These are phyloP conservation scores for Serripes groenlandicus DNA, from an alignment of 2,888 invertebrate species.

Conservation along the genomic window DNA sequence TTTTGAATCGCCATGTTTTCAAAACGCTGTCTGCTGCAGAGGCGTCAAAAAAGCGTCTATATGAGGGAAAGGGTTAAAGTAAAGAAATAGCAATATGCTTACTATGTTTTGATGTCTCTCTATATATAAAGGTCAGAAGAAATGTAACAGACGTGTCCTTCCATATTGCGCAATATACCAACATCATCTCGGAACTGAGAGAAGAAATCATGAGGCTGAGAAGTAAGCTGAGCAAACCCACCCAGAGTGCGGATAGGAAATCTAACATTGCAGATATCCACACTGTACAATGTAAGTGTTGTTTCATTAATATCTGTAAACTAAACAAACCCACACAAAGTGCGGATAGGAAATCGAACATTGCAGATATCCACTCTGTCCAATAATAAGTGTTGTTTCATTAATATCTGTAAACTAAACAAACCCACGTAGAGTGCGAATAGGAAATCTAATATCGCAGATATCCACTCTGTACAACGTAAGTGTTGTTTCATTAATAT, in stretches of 20 bases:
- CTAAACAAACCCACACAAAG: constrained; percentile 75
- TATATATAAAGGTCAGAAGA: constrained; percentile 88
- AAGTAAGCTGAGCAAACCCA: constrained; percentile 79
- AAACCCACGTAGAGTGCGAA: constrained; percentile 68
- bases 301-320: too few relatives aligned
- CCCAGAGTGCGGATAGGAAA: constrained; percentile 52
- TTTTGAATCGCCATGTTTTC: neutral
- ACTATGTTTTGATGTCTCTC: neutral
- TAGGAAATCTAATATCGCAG: constrained; percentile 69
- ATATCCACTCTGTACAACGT: constrained; percentile 83
- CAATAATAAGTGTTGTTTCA: too few relatives aligned
- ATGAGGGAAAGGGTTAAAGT: neutral
- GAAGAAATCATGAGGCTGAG: constrained; percentile 91
- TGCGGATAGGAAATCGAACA: constrained; percentile 61
- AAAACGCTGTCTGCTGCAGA: neutral
- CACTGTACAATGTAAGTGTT: constrained; percentile 81
- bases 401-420: constrained; percentile 81
- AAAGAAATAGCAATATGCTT: too few relatives aligned
- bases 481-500: too few relatives aligned
- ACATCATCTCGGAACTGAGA: constrained; percentile 93
- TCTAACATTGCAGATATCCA: constrained; percentile 78
- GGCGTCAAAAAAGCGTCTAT: neutral
- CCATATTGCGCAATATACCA: constrained; percentile 94
- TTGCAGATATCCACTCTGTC: constrained; percentile 80
- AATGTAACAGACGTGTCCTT: constrained; percentile 91